Percentiles rank a stretch among this genome's conserved stretches.
These are phyloP conservation scores for Margaritifera margaritifera DNA, from an alignment of 2,888 invertebrate genomes.

Conservation along the genomic window DNA sequence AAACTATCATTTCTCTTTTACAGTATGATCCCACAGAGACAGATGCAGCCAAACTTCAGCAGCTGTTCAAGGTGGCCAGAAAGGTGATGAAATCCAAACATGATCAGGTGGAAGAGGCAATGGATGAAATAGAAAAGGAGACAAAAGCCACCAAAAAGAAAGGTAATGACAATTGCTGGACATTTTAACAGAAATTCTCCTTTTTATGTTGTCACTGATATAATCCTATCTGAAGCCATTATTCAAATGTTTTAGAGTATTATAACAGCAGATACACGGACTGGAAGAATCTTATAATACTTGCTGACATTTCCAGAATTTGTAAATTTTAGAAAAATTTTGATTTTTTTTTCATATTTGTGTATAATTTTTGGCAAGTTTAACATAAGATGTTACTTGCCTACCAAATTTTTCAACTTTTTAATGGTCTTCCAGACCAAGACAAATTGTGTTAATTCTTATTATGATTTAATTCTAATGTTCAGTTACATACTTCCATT, in stretches of 20 bases:
- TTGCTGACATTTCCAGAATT: background rate
- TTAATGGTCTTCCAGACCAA: no score
- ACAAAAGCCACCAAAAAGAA: constrained; percentile 60
- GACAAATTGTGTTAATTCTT: no score
- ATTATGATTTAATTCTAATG: no score
- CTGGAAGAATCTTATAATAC: background rate
- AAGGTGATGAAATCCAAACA: constrained; percentile 65
- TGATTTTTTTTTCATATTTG: no score
- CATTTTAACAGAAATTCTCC: background rate
- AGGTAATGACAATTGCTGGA: constrained; percentile 46
- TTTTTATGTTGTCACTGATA: background rate
- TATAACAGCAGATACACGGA: background rate
- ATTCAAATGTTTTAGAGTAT: background rate
- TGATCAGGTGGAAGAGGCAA: constrained; percentile 60
- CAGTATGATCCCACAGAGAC: constrained; percentile 58
- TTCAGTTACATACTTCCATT: no score
- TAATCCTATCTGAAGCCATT: background rate
- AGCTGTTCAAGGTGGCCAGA: constrained; percentile 66
- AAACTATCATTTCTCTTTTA: constrained; percentile 3
- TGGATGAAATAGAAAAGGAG: constrained; percentile 64
- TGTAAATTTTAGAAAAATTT: no score
- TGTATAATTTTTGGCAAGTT: background rate
- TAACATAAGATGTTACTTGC: no score
- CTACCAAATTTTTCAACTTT: no score
- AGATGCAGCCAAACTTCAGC: constrained; percentile 59